A percentile compares a stretch with the other conserved stretches of the same genome.
phyloP scores from a whole-genome alignment of 1,140 invertebrate genomes.

The Drosophila azteca region DNA sequence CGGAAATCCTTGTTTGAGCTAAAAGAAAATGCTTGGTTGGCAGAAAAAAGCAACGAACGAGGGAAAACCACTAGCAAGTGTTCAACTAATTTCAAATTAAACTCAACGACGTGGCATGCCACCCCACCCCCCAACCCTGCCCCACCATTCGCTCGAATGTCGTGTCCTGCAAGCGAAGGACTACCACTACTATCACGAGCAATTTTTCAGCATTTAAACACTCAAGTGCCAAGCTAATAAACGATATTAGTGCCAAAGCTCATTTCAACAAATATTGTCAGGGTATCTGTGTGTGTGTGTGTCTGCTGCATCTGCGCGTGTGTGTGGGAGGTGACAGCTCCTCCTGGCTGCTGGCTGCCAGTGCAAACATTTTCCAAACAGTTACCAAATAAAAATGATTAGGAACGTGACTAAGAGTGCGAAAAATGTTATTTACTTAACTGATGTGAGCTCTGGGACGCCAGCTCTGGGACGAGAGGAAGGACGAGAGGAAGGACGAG shows the following conservation, averaged over 20 bases:
- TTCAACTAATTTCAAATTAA: slow-evolving; percentile 76
- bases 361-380: slow-evolving; percentile 76
- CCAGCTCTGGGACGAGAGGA: neutral
- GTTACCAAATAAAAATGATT: slow-evolving; percentile 79
- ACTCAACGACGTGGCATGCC: slow-evolving; percentile 57
- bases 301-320: slow-evolving; percentile 16
- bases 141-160: neutral
- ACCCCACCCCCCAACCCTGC: neutral
- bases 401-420: slow-evolving; percentile 78
- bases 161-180: slow-evolving; percentile 34
- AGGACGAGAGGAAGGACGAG: slow-evolving; percentile 34
- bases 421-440: slow-evolving; percentile 79
- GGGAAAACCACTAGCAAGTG: slow-evolving; percentile 47
- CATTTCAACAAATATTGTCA: slow-evolving; percentile 73
- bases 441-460: slow-evolving; percentile 69
- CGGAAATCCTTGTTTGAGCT: slow-evolving; percentile 32
- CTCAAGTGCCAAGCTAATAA: slow-evolving; percentile 76
- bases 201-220: slow-evolving; percentile 77
- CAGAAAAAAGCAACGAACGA: slow-evolving; percentile 42
- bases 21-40: slow-evolving; percentile 54
- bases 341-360: slow-evolving; percentile 20
- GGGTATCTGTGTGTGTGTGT: slow-evolving; percentile 28
- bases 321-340: slow-evolving; percentile 22
- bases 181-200: slow-evolving; percentile 64
- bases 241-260: slow-evolving; percentile 75